A percentile compares a stretch with the other conserved stretches of the same genome.
Conservation (phyloP, 2,888 invertebrate species). For the Margaritifera margaritifera region DNA sequence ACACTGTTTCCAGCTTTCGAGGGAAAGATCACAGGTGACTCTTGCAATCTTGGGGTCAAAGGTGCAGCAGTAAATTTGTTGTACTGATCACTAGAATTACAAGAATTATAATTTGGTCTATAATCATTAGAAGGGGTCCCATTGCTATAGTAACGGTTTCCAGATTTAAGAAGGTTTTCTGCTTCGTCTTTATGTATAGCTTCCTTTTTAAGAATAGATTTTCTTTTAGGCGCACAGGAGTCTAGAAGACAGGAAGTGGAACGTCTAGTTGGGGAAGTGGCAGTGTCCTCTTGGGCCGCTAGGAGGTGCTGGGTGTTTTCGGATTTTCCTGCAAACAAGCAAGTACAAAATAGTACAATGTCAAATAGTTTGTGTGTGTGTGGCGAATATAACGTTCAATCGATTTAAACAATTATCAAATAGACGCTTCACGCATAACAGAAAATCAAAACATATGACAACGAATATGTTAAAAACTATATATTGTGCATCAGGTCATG, state of each 20-base stretch:
- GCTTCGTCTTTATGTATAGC: conserved; percentile 80
- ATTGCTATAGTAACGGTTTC: conserved; percentile 19
- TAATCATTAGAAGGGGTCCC: conserved; percentile 13
- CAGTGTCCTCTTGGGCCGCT: conserved; percentile 19
- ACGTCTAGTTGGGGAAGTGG: conserved; percentile 24
- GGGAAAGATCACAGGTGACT: conserved; percentile 2
- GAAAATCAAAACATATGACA: no score
- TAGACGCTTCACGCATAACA: neutral
- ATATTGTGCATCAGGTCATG: no score
- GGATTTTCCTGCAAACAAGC: conserved; percentile 6
- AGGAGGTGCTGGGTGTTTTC: conserved; percentile 25
- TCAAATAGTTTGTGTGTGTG: no score
- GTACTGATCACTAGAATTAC: conserved; percentile 14
- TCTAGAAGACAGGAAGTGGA: conserved; percentile 52
- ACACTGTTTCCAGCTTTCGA: neutral
- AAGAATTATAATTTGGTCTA: conserved; percentile 16
- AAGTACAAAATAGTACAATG: no score
- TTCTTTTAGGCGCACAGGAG: conserved; percentile 75
- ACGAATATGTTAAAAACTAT: no score
- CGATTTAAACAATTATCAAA: neutral
- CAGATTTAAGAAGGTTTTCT: conserved; percentile 72
- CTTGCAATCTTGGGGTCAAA: neutral
- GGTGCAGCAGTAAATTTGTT: conserved; percentile 25
- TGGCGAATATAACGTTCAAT: no score
- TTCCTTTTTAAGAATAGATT: conserved; percentile 84